These are phyloP conservation scores for Syngnathoides biaculeatus DNA, from an alignment of 2,113 vertebrate species.

Conservation along the genomic window DNA sequence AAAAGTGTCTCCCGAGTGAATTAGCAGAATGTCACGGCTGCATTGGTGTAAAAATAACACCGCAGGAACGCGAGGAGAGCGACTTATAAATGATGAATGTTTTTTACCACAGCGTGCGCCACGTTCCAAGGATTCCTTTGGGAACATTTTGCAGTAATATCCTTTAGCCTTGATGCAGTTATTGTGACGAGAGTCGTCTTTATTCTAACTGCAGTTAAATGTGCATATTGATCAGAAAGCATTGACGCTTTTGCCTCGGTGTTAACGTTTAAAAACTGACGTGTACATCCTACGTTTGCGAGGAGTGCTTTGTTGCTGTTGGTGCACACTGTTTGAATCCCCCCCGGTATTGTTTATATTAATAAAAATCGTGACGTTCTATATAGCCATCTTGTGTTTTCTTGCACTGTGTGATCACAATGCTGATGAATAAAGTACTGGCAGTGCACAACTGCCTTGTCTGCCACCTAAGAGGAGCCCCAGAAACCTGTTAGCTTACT, in stretches of 20 bases:
- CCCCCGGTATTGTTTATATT: slow-evolving; percentile 20
- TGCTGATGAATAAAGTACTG: not conserved
- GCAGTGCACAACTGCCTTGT: too few species aligned
- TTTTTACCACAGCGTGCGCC: slow-evolving; percentile 20
- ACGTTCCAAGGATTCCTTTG: slow-evolving; percentile 25
- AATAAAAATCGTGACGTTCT: slow-evolving; percentile 3
- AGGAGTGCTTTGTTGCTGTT: slow-evolving; percentile 30
- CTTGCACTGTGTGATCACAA: slow-evolving; percentile 10
- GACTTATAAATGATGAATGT: slow-evolving; percentile 42
- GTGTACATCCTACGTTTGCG: slow-evolving; percentile 41
- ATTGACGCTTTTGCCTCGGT: slow-evolving; percentile 23
- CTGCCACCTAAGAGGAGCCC: too few species aligned
- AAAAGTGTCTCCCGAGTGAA: slow-evolving; percentile 7
- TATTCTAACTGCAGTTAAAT: slow-evolving; percentile 28
- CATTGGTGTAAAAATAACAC: slow-evolving; percentile 26
- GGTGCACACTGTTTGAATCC: slow-evolving; percentile 18
- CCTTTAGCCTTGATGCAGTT: slow-evolving; percentile 7
- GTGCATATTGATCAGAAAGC: slow-evolving; percentile 25
- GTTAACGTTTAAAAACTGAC: slow-evolving; percentile 28
- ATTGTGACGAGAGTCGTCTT: not conserved
- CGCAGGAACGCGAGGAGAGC: slow-evolving; percentile 17
- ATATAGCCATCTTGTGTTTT: slow-evolving; percentile 11
- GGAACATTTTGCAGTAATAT: slow-evolving; percentile 25
- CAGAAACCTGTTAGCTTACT: too few species aligned
- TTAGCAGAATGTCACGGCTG: slow-evolving; percentile 14